Evolutionary conservation across 2,113 vertebrate species (phyloP).

Genomic region (Bambusicola thoracicus): DNA sequence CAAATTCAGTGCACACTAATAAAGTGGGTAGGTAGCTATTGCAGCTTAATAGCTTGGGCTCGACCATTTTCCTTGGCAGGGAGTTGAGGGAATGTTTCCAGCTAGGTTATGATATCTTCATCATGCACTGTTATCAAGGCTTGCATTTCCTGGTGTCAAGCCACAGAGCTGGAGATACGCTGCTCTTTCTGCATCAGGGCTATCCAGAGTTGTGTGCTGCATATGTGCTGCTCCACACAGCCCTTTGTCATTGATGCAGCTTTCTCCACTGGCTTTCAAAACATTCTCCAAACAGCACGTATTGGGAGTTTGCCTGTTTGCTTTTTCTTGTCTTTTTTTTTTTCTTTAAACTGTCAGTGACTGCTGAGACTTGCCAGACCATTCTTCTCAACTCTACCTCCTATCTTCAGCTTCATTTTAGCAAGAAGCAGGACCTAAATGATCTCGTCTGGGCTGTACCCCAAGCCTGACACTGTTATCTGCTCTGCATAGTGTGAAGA

Average conservation of each 20-base stretch:
- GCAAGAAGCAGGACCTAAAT: neutral
- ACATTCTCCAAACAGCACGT: neutral
- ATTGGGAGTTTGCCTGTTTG: neutral
- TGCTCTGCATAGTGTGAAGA: rapidly evolving
- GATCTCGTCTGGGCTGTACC: neutral
- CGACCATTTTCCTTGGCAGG: constrained; percentile 27
- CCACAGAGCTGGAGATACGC: rapidly evolving
- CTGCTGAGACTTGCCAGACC: neutral
- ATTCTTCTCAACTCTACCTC: neutral
- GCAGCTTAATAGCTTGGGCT: constrained; percentile 42
- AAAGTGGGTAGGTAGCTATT: constrained; percentile 47
- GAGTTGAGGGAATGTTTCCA: constrained; percentile 32
- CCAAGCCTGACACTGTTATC: neutral
- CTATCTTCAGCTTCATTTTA: neutral
- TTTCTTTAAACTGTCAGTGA: neutral
- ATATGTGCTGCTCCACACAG: neutral
- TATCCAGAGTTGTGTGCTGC: neutral
- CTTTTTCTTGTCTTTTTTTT: neutral
- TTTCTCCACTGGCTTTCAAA: neutral
- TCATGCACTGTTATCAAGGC: neutral
- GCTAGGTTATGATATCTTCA: neutral
- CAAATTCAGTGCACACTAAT: constrained; percentile 44
- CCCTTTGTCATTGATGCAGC: neutral
- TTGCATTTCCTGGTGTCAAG: neutral
- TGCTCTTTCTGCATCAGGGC: neutral